Percentiles rank a stretch among this genome's conserved stretches.
These are phyloP conservation scores for human (Homo sapiens) DNA, from an alignment of 2,113 vertebrate genomes.

Conservation along the genomic window GRCh38 chr2:45721501-45722000, in stretches of 20 bases:
- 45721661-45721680: background rate
- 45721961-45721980: background rate
- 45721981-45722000: slow-evolving; percentile 15
- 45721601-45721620: background rate
- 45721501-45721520: background rate
- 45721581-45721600: background rate
- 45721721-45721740: background rate
- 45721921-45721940: background rate
- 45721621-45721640: background rate
- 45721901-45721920: background rate
- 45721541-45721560: background rate
- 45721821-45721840: background rate
- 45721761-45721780: background rate
- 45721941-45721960: slow-evolving; percentile 42
- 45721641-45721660: no score
- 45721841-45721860: background rate
- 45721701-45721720: background rate
- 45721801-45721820: background rate
- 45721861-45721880: background rate
- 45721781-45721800: background rate
- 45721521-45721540: background rate
- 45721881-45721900: background rate
- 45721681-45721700: background rate
- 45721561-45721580: background rate
- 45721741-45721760: background rate